Evolutionary conservation across 2,888 invertebrate species (phyloP), one percentile per base, ranked within the genome.

Genomic region (Synergus itoensis): DNA sequence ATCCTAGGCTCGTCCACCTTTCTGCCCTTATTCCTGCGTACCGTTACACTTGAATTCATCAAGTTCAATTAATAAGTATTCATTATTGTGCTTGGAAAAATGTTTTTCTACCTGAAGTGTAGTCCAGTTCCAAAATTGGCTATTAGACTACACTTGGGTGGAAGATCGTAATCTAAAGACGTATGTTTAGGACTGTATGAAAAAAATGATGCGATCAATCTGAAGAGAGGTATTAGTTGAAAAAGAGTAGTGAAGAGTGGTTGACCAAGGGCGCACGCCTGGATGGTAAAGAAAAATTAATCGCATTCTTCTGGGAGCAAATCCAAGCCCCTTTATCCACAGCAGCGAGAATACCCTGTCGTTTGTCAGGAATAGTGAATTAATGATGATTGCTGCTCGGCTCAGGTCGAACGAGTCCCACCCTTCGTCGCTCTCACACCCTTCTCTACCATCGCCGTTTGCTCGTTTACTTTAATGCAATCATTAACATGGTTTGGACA

Each of bases 291-390:
- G 88, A 90, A 89, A 90, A 90, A 91, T 91, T 89, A 90, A 90
- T 90, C 89, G 88, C 88, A 88, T 90, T 90, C 90, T 88, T 90
- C 87, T 84, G 83, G 84, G 83, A 79, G 86, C 84, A 89, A 90
- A 90, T 90, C 90, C 89, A 86, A 83, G 87, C 85, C 85, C 86
- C 88, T 89, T 90, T 89, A 90, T 89, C 89, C 89, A 81, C 88
- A 86, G 87, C 88, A 87, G 86, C 82, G 86, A 86, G 87, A 90
- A 89, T 90, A 88, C 88, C 88, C 87, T 80, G 86, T 89, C 90
- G 86, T 90, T 90, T 90, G 90, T 90, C 90, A 89, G 88, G 89
- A 89, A 89, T 89, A 86, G 88, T 88, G 88, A 90, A 91, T 91
- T 90, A 90, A 90, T 90, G 91, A 91, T 90, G 90, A 91, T 90